Evolutionary conservation across 2,888 invertebrate genomes (phyloP).

Genomic region (Tetrapedia diversipes): DNA sequence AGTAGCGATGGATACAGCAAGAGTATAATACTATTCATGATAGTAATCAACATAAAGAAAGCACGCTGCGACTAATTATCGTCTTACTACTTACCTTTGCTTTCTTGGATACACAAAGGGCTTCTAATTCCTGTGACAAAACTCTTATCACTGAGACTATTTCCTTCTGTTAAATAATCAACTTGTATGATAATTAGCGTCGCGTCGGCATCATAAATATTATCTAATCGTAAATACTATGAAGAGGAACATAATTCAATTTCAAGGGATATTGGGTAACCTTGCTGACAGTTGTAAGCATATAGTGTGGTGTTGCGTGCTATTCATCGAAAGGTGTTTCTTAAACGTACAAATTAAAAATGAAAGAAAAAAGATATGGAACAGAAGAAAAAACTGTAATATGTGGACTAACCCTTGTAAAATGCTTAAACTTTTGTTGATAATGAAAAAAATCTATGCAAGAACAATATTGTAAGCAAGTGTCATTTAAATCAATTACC

Average conservation of each 20-base stretch:
- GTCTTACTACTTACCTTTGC: constrained; percentile 74
- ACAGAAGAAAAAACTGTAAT: constrained; percentile 72
- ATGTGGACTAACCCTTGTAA: constrained; percentile 79
- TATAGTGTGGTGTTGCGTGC: constrained; percentile 77
- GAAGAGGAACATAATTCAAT: constrained; percentile 69
- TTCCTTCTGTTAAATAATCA: constrained; percentile 74
- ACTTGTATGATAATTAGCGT: constrained; percentile 79
- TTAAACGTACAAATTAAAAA: constrained; percentile 78
- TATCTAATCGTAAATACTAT: constrained; percentile 74
- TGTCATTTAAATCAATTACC: constrained; percentile 79
- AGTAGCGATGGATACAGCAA: constrained; percentile 77
- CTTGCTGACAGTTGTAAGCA: constrained; percentile 68
- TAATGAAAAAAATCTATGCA: constrained; percentile 80
- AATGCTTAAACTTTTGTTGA: constrained; percentile 82
- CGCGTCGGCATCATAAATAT: constrained; percentile 76
- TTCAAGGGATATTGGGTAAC: constrained; percentile 71
- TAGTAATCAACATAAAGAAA: constrained; percentile 68
- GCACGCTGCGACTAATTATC: constrained; percentile 76
- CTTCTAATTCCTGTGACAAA: constrained; percentile 71
- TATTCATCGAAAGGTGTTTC: constrained; percentile 79
- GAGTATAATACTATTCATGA: constrained; percentile 67
- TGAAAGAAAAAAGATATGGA: constrained; percentile 55
- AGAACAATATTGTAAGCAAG: constrained; percentile 78
- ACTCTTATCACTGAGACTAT: constrained; percentile 69
- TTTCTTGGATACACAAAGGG: constrained; percentile 74